phyloP scores from a whole-genome alignment of 2,113 vertebrate genomes.

The Apaloderma vittatum region DNA sequence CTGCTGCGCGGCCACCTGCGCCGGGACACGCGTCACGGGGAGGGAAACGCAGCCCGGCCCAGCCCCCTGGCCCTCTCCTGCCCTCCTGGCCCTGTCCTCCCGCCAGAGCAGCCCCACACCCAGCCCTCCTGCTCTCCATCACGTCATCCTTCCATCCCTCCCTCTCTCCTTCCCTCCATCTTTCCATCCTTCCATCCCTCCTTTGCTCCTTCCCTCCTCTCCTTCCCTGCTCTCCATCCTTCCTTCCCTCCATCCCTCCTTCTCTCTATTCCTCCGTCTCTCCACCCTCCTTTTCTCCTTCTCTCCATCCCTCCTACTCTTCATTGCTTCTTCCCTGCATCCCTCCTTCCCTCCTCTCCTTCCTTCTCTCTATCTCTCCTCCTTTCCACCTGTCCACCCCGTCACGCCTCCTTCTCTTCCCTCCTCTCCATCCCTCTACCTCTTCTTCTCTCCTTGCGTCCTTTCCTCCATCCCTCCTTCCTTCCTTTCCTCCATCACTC shows the following conservation, averaged over 20 bases:
- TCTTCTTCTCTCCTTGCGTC: not conserved
- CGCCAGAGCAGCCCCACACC: not conserved
- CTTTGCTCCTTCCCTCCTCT: too few species aligned
- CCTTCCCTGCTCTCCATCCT: not conserved
- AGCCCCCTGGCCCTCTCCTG: not conserved
- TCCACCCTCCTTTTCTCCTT: rapidly evolving
- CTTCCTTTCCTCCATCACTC: not conserved
- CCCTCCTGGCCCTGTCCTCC: not conserved
- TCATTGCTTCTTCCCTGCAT: not conserved
- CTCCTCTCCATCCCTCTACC: too few species aligned
- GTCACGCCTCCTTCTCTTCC: not conserved
- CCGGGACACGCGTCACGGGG: too few species aligned
- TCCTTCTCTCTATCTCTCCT: rapidly evolving
- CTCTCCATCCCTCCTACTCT: not conserved
- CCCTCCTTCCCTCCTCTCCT: too few species aligned
- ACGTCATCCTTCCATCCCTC: too few species aligned
- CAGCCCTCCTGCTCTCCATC: not conserved
- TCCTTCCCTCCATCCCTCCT: not conserved
- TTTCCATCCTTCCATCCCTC: too few species aligned
- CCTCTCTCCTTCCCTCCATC: too few species aligned
- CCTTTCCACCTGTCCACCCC: not conserved
- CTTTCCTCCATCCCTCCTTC: rapidly evolving
- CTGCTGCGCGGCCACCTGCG: conserved; percentile 90
- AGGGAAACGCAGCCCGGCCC: too few species aligned
- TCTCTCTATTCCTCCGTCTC: too few species aligned